phyloP scores from a whole-genome alignment of 2,888 invertebrate species.

The Drosophila vallismaia region DNA sequence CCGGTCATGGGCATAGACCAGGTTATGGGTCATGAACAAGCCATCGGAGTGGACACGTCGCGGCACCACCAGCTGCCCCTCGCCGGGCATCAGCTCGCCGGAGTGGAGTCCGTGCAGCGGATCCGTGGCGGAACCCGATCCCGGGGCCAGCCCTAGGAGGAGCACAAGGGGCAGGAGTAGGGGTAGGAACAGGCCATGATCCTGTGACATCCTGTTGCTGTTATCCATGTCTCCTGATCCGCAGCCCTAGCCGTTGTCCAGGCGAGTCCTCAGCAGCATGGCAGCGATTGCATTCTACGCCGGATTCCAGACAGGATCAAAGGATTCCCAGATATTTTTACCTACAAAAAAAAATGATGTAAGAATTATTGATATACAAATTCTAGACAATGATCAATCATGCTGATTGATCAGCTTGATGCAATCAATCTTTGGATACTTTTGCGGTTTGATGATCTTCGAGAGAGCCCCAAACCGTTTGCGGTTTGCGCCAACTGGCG shows the following conservation, averaged over 20 bases:
- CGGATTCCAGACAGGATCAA: slow-evolving; percentile 23
- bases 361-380: no score
- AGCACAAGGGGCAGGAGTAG: slow-evolving; percentile 62
- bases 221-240: slow-evolving; percentile 11
- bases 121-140: slow-evolving; percentile 22
- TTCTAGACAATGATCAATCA: no score
- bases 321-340: not conserved
- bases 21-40: slow-evolving; percentile 79
- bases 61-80: slow-evolving; percentile 81
- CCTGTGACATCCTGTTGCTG: slow-evolving; percentile 34
- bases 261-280: slow-evolving; percentile 68
- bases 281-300: slow-evolving; percentile 69
- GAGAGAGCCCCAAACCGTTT: not conserved
- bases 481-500: not conserved
- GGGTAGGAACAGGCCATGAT: not conserved
- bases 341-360: not conserved
- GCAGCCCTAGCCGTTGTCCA: slow-evolving; percentile 68
- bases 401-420: not conserved
- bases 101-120: slow-evolving; percentile 80
- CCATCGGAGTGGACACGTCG: slow-evolving; percentile 81
- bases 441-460: not conserved
- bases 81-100: slow-evolving; percentile 71
- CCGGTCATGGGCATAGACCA: slow-evolving; percentile 80
- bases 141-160: slow-evolving; percentile 63
- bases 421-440: not conserved